phyloP scores from a whole-genome alignment of 1,140 invertebrate species.

The Venturia canescens region DNA sequence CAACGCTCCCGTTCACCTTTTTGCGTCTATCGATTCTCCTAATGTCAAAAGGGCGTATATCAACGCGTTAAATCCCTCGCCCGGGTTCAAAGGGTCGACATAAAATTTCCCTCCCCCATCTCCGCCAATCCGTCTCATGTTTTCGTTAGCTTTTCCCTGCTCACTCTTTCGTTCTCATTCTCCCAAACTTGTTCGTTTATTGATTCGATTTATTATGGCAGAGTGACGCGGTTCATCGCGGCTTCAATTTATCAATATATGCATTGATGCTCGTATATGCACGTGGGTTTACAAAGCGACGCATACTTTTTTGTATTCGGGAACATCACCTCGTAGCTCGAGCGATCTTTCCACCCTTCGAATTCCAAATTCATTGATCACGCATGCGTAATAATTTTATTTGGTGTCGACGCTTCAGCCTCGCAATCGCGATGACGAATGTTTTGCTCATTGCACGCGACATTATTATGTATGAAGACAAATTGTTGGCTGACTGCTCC shows the following conservation, averaged over 20 bases:
- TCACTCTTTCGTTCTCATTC: background rate
- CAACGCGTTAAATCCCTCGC: background rate
- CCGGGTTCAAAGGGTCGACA: background rate
- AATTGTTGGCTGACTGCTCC: background rate
- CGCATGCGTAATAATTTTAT: constrained; percentile 27
- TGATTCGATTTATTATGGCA: constrained; percentile 41
- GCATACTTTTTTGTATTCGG: no score
- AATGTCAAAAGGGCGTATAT: constrained; percentile 5
- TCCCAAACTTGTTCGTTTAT: constrained; percentile 34
- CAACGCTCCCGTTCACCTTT: constrained; percentile 20
- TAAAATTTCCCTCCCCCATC: constrained; percentile 15
- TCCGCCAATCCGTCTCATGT: constrained; percentile 9
- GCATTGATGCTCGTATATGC: background rate
- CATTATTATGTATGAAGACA: background rate
- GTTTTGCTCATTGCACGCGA: background rate
- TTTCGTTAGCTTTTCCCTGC: background rate
- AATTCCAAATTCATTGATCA: constrained; percentile 25
- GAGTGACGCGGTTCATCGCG: constrained; percentile 29
- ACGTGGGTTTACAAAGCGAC: no score
- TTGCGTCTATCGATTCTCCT: constrained; percentile 2
- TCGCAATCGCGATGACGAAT: constrained; percentile 32
- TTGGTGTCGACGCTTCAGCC: constrained; percentile 8
- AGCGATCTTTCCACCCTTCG: background rate
- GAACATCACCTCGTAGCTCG: no score
- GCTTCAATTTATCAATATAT: background rate